Evolutionary conservation across 2,113 vertebrate species (phyloP).

Genomic region (Entelurus aequoreus): DNA sequence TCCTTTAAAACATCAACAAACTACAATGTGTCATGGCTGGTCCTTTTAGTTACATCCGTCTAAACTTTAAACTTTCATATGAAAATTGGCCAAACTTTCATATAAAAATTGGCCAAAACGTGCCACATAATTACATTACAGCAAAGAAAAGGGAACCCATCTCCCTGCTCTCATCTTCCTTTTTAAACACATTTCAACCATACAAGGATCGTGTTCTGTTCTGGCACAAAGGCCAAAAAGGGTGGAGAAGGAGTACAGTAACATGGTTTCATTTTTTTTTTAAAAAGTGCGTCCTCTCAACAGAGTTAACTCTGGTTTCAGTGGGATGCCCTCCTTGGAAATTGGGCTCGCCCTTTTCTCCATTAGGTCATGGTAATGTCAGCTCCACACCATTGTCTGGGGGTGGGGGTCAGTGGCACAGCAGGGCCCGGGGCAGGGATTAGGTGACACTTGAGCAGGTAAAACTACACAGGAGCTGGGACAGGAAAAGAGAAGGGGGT

Average conservation of each 20-base stretch:
- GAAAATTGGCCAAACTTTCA: slow-evolving; percentile 23
- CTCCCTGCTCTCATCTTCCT: slow-evolving; percentile 30
- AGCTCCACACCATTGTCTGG: slow-evolving; percentile 62
- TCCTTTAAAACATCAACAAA: slow-evolving; percentile 14
- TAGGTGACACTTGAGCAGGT: slow-evolving; percentile 70
- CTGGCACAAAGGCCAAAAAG: slow-evolving; percentile 47
- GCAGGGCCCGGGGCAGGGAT: slow-evolving; percentile 53
- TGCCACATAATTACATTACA: slow-evolving; percentile 38
- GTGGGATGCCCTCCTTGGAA: slow-evolving; percentile 56
- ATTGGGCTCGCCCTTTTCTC: slow-evolving; percentile 29
- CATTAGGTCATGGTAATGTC: slow-evolving; percentile 70
- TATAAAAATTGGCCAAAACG: slow-evolving; percentile 13
- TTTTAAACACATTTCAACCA: slow-evolving; percentile 42
- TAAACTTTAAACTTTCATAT: slow-evolving; percentile 12
- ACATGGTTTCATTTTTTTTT: slow-evolving; percentile 29
- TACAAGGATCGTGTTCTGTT: slow-evolving; percentile 57
- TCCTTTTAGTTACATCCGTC: slow-evolving; percentile 14
- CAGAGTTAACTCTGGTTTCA: slow-evolving; percentile 48
- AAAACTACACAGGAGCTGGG: slow-evolving; percentile 59
- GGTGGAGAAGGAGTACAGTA: slow-evolving; percentile 41
- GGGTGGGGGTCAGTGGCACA: slow-evolving; percentile 57
- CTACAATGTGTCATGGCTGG: slow-evolving; percentile 5
- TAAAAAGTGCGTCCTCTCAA: slow-evolving; percentile 22
- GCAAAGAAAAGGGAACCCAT: slow-evolving; percentile 36
- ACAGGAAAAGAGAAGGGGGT: slow-evolving; percentile 32